phyloP scores from a whole-genome alignment of 2,797 vertebrate genomes.

The Choloepus didactylus region DNA sequence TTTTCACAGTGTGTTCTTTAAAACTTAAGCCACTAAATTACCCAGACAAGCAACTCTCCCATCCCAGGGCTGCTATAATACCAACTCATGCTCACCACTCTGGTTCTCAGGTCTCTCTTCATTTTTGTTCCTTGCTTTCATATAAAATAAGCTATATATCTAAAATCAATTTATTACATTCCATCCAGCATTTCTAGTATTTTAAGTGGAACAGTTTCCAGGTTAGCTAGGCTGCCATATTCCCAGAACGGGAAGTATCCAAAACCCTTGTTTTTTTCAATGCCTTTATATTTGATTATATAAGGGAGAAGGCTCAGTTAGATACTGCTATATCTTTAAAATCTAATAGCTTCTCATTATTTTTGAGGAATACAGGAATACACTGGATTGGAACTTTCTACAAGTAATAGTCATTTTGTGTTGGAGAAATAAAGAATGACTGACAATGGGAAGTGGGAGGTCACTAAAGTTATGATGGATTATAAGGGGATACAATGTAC shows the following conservation, averaged over 20 bases:
- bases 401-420: conserved; percentile 18
- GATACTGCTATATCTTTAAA: neutral
- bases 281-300: conserved; percentile 44
- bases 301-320: neutral
- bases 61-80: neutral
- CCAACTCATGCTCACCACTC: neutral
- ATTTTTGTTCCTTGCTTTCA: neutral
- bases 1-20: conserved; percentile 23
- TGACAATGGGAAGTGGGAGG: neutral
- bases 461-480: neutral
- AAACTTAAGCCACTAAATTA: neutral
- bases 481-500: neutral
- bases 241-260: neutral
- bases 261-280: neutral
- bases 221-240: neutral
- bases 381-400: neutral
- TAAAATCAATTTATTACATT: conserved; percentile 36
- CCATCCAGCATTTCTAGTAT: neutral
- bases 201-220: neutral
- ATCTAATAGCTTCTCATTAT: neutral
- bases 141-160: neutral
- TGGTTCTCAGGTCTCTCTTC: conserved; percentile 1
- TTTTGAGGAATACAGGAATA: neutral
- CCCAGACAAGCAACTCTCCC: neutral
- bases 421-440: neutral